A percentile compares a stretch with the other conserved stretches of the same genome.
Conservation (phyloP, 2,113 vertebrate genomes). For the Mohoua ochrocephala region DNA sequence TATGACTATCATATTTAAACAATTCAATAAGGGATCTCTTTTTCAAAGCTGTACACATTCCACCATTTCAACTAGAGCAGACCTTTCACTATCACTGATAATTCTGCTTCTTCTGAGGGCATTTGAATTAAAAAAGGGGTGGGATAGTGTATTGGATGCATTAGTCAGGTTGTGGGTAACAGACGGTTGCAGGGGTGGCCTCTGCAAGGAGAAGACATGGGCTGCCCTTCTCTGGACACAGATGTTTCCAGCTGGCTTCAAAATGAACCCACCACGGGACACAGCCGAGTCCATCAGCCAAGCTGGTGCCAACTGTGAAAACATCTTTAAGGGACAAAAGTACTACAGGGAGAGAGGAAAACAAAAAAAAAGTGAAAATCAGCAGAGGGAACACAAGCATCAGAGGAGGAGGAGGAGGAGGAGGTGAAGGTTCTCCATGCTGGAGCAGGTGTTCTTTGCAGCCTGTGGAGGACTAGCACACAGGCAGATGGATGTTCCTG, state of each 20-base stretch:
- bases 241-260: background rate
- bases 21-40: background rate
- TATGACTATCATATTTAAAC: background rate
- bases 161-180: background rate
- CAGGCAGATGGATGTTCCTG: background rate
- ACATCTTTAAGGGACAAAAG: background rate
- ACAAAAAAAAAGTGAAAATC: background rate
- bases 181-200: background rate
- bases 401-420: background rate
- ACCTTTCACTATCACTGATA: background rate
- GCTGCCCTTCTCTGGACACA: background rate
- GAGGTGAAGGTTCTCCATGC: background rate
- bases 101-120: background rate
- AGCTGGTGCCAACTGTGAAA: background rate
- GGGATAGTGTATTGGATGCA: accelerated
- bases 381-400: background rate
- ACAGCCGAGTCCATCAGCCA: background rate
- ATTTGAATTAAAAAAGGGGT: background rate
- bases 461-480: background rate
- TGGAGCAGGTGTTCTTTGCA: background rate
- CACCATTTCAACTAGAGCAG: background rate
- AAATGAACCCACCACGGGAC: background rate
- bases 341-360: background rate
- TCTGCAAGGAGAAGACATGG: background rate
- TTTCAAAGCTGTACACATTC: background rate